Evolutionary conservation across 2,888 invertebrate species (phyloP), one percentile per base, ranked within the genome.

Genomic region (Trypoxylon attenuatum): DNA sequence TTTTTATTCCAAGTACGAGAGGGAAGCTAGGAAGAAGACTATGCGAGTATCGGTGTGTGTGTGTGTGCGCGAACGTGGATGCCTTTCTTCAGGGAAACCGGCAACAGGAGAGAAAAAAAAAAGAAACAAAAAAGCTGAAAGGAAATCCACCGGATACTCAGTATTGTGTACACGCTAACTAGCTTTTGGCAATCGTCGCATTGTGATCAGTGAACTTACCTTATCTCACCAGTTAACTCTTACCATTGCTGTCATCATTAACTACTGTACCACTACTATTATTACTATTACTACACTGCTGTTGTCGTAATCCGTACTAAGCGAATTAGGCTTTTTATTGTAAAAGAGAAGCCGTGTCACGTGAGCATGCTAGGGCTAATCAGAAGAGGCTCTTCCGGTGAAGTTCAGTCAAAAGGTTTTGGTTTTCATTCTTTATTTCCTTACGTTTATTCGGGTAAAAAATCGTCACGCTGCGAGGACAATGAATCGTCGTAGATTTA

Each of bases 281-380:
- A n/a, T n/a, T n/a, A n/a, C n/a, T n/a, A 60, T 25, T 21, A 47
- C 42, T 42, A 46, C 45, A 46, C 45, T 41, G 23, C 43, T 51
- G 22, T 61, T 56, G 41, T 49, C 54, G 33, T 58, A 23, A 58
- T 38, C 23, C 19, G 49, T 42, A 22, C 13, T 13, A 46, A n/a
- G n/a, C n/a, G n/a, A n/a, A n/a, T n/a, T 41, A 33, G 21, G 4
- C 13, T 38, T 22, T 29, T n/a, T 50, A 33, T 52, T 46, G 41
- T 58, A 43, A 43, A 8, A 41, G 16, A 3, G 46, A 6, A 22
- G 15, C 53, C 15, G 51, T n/a, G 55, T 67, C 56, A 66, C 56
- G 53, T 59, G 18, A 62, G 62, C 70, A 67, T 47, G 54, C 62
- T n/a, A n/a, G n/a, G n/a, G n/a, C n/a, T n/a, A n/a, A n/a, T n/a